Conservation (phyloP, 2,797 vertebrate species). For the Smutsia gigantea region DNA sequence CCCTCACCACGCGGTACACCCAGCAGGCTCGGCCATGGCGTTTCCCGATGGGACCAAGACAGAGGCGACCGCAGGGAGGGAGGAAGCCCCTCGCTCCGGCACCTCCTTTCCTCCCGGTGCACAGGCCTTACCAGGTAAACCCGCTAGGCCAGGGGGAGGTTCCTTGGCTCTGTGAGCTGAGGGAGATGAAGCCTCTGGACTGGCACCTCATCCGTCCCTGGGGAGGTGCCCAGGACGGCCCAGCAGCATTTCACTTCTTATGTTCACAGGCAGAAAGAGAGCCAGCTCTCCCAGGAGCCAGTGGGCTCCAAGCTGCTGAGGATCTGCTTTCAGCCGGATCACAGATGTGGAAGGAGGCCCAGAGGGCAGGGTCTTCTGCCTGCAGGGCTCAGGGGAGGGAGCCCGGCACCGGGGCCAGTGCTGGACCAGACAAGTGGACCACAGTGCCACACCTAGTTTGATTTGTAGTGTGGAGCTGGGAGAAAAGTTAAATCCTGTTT, state of each 20-base stretch:
- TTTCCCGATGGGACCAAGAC: too few species aligned
- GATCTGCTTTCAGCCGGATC: neutral
- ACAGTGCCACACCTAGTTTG: neutral
- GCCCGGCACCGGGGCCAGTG: neutral
- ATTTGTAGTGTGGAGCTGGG: neutral
- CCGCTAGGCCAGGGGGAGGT: neutral
- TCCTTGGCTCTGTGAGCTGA: neutral
- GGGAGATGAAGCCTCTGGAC: neutral
- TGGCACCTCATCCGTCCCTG: neutral
- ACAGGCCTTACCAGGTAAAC: neutral
- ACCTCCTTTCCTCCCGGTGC: neutral
- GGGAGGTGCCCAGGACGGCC: neutral
- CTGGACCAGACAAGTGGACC: rapidly evolving
- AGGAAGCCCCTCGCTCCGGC: neutral
- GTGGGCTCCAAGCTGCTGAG: neutral
- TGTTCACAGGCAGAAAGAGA: neutral
- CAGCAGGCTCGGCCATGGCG: neutral
- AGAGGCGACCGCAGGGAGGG: neutral
- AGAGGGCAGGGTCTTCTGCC: neutral
- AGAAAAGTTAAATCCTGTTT: neutral
- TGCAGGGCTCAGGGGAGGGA: neutral
- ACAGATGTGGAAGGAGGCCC: rapidly evolving
- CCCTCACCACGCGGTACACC: rapidly evolving
- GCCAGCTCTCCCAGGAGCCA: neutral
- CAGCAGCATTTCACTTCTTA: neutral